Conservation (phyloP, 2,113 vertebrate genomes). For the Ictalurus furcatus region DNA sequence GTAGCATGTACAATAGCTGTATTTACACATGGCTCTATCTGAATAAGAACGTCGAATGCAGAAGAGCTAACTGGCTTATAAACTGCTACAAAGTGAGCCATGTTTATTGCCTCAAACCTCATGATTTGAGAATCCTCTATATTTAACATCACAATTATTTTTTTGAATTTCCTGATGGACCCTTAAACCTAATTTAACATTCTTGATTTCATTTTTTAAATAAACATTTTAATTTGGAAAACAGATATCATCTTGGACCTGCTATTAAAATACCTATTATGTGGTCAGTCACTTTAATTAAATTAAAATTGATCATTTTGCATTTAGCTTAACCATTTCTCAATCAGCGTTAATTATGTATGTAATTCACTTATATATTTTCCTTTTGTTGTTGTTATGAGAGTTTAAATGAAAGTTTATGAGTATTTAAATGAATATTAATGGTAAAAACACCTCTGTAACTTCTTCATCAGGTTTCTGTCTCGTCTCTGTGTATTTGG, state of each 20-base stretch:
- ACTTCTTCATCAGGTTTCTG: slow-evolving; percentile 50
- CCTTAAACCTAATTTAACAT: neutral
- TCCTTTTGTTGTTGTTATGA: neutral
- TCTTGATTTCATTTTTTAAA: neutral
- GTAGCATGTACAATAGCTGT: too few relatives aligned
- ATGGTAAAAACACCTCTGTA: slow-evolving; percentile 60
- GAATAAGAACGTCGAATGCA: neutral
- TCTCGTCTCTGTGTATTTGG: slow-evolving; percentile 49
- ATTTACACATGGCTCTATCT: neutral
- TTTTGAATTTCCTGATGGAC: neutral
- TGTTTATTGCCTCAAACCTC: neutral
- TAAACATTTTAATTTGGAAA: neutral
- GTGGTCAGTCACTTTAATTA: neutral
- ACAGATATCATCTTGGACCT: neutral
- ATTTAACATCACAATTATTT: neutral
- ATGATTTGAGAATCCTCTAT: neutral
- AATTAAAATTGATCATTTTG: neutral
- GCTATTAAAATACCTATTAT: neutral
- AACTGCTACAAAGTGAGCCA: neutral
- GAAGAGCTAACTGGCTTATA: neutral
- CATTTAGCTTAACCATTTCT: neutral
- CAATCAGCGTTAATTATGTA: neutral
- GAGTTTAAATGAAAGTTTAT: neutral
- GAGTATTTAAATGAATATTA: neutral
- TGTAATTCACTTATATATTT: neutral